These are phyloP conservation scores for Oligia latruncula DNA, from an alignment of 2,888 invertebrate genomes.

Conservation along the genomic window DNA sequence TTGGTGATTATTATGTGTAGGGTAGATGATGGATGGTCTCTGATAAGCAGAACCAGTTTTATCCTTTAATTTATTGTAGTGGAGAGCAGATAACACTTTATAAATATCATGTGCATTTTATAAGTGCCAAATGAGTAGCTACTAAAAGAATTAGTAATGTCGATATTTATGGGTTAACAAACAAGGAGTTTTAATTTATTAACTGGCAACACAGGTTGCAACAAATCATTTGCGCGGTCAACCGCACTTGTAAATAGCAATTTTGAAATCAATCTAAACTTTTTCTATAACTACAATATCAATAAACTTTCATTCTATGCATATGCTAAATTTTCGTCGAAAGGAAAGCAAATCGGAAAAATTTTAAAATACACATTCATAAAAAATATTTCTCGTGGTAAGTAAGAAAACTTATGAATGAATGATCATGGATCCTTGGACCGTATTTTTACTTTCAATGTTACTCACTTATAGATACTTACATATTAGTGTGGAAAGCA, in stretches of 20 bases:
- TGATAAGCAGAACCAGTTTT: constrained; percentile 3
- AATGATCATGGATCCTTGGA: not conserved
- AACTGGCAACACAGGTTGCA: constrained; percentile 64
- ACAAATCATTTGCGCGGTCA: constrained; percentile 73
- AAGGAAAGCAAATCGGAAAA: not conserved
- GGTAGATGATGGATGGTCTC: constrained; percentile 12
- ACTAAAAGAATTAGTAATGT: not conserved
- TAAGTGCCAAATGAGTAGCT: not conserved
- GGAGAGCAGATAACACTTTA: not conserved
- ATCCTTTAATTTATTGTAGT: not conserved
- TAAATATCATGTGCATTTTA: not conserved
- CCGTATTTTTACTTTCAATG: not conserved
- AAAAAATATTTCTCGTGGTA: not conserved
- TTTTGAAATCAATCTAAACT: constrained; percentile 81
- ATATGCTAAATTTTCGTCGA: constrained; percentile 21
- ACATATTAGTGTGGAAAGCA: not conserved
- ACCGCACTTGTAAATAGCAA: constrained; percentile 83
- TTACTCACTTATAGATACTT: not conserved
- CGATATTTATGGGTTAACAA: not conserved
- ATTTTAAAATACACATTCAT: not conserved
- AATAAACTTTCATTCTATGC: constrained; percentile 67
- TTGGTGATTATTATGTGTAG: constrained; percentile 36
- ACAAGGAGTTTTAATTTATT: constrained; percentile 27
- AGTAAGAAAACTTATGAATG: not conserved
- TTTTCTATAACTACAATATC: constrained; percentile 72